Evolutionary conservation across 1,140 invertebrate species (phyloP).

Genomic region (Drosophila ambigua): DNA sequence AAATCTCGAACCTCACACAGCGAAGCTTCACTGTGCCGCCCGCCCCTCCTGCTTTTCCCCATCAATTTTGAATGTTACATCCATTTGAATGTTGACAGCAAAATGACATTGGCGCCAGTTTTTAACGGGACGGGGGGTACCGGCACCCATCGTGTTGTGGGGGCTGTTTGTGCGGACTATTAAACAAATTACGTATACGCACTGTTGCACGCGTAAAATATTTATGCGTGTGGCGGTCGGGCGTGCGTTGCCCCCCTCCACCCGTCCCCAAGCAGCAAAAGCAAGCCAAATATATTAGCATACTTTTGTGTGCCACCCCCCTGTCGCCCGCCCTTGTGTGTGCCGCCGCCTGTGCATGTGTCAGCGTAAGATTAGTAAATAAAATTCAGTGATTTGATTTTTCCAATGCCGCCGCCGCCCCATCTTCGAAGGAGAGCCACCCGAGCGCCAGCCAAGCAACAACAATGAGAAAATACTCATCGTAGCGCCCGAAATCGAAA

Average conservation of each 20-base stretch:
- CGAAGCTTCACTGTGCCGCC: slow-evolving; percentile 1
- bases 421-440: slow-evolving; percentile 22
- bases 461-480: slow-evolving; percentile 43
- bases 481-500: slow-evolving; percentile 12
- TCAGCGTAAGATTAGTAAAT: slow-evolving; percentile 49
- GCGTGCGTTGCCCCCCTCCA: no score
- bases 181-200: slow-evolving; percentile 77
- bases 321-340: neutral
- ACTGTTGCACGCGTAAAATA: slow-evolving; percentile 74
- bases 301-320: slow-evolving; percentile 56
- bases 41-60: neutral
- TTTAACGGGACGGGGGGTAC: no score
- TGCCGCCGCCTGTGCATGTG: slow-evolving; percentile 5
- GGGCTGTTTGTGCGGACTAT: slow-evolving; percentile 58
- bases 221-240: slow-evolving; percentile 49
- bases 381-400: slow-evolving; percentile 54
- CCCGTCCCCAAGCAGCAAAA: slow-evolving; percentile 3
- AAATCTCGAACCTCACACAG: neutral
- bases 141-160: slow-evolving; percentile 48
- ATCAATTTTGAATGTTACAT: slow-evolving; percentile 30
- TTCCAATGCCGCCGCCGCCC: slow-evolving; percentile 11
- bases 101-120: slow-evolving; percentile 62
- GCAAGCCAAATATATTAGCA: slow-evolving; percentile 67
- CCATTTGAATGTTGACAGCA: slow-evolving; percentile 43
- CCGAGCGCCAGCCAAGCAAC: slow-evolving; percentile 4